These are phyloP conservation scores for Coregonus suidteri DNA, from an alignment of 2,797 vertebrate species.

Conservation along the genomic window DNA sequence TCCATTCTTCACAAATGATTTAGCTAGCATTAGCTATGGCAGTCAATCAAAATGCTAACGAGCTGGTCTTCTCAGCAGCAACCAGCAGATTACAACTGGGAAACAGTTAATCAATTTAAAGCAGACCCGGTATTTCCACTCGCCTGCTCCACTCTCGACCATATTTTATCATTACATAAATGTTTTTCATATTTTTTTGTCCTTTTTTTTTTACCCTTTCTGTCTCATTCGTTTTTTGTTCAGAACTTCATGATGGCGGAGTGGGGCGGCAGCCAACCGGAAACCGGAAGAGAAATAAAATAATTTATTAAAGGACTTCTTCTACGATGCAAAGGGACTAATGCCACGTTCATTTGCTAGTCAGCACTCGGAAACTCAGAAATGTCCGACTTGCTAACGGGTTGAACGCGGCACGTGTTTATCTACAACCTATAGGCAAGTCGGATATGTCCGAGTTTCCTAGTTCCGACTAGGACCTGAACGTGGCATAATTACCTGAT, in stretches of 20 bases:
- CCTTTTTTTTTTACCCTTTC: conserved; percentile 63
- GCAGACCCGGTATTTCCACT: conserved; percentile 31
- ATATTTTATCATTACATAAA: conserved; percentile 57
- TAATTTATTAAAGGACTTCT: conserved; percentile 43
- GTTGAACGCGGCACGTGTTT: too few relatives aligned
- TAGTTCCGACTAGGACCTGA: too few relatives aligned
- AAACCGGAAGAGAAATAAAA: conserved; percentile 68
- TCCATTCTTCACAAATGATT: neutral
- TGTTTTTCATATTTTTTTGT: conserved; percentile 41
- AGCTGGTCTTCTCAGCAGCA: conserved; percentile 48
- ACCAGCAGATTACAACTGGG: conserved; percentile 45
- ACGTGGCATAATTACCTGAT: too few relatives aligned
- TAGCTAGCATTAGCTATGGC: conserved; percentile 28
- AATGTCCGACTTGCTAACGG: too few relatives aligned
- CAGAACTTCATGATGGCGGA: conserved; percentile 83
- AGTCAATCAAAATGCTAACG: conserved; percentile 45
- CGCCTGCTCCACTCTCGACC: conserved; percentile 47
- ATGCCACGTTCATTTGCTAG: neutral
- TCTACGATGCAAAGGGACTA: conserved; percentile 31
- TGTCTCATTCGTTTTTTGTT: conserved; percentile 73
- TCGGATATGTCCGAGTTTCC: too few relatives aligned
- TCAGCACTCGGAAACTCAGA: too few relatives aligned
- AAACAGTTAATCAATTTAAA: conserved; percentile 1
- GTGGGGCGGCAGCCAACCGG: conserved; percentile 78
- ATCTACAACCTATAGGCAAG: too few relatives aligned